A percentile compares a stretch with the other conserved stretches of the same genome.
Evolutionary conservation across 2,797 vertebrate genomes (phyloP).

Genomic region (Myotis daubentonii): DNA sequence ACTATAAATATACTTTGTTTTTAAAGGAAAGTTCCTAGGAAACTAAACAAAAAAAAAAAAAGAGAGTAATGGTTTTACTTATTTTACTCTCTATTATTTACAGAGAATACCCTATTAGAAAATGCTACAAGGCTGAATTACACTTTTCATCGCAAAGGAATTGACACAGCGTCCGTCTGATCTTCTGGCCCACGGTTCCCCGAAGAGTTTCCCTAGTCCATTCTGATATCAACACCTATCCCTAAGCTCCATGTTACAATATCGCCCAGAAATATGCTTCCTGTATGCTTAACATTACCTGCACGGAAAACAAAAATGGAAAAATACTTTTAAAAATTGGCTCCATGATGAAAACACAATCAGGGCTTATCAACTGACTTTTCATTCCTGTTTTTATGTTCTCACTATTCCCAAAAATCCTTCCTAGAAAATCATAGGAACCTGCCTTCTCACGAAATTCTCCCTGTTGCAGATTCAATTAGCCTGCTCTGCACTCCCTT

Average conservation of each 20-base stretch:
- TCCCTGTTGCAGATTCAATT: conserved; percentile 21
- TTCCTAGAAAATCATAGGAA: conserved; percentile 19
- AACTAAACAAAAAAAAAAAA: not conserved
- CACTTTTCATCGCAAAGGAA: conserved; percentile 36
- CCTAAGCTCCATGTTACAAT: not conserved
- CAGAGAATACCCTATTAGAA: not conserved
- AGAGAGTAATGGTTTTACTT: not conserved
- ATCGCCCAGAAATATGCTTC: not conserved
- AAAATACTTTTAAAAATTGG: conserved; percentile 23
- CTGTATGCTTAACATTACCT: not conserved
- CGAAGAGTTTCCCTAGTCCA: not conserved
- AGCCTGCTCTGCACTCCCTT: not conserved
- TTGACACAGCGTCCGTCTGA: not conserved
- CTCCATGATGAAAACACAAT: conserved; percentile 61
- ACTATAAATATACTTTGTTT: not conserved
- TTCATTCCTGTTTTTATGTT: conserved; percentile 37
- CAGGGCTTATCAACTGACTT: not conserved
- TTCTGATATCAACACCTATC: not conserved
- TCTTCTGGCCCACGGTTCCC: not conserved
- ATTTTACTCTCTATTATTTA: conserved; percentile 37
- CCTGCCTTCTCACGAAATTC: conserved; percentile 37
- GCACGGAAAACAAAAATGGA: conserved; percentile 19
- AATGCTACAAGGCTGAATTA: not conserved
- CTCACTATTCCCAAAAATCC: not conserved
- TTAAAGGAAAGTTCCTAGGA: conserved; percentile 11